Evolutionary conservation across 2,797 vertebrate species (phyloP), one percentile per base, ranked within the genome.

Genomic region (Hyperoplus immaculatus): DNA sequence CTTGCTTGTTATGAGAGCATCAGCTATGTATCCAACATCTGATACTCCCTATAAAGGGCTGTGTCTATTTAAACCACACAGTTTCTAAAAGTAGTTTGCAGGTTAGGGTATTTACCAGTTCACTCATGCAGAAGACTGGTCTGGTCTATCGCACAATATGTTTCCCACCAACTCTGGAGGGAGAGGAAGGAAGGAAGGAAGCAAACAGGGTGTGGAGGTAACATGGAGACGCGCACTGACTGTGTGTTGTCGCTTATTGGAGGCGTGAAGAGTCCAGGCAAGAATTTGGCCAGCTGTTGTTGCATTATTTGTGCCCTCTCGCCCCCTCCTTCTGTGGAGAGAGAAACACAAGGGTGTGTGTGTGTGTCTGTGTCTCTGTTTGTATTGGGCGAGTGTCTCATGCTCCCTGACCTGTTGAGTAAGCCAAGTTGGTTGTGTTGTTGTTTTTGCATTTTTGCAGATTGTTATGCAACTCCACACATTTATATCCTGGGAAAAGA

Each of bases 371-470:
- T 50, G 9, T 69, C 5, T 21, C 4, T 53, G 49, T 50, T 29
- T 29, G 7, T 12, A 15, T 10, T 9, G 21, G 61, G 16, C 10
- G 16, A 59, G 9, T 66, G 15, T 55, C 38, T 69, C 38, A 60
- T 39, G 47, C 16, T 54, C 36, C 29, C 58, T 75, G 70, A 84
- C 82, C 39, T 55, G 89, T 75, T 38, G 41, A 88, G 59, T 85
- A 56, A 63, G 87, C 68, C 36, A 6, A 61, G 69, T 71, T 4
- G 57, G 73, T 87, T 79, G 41, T 45, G 55, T 46, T 50, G 50
- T 56, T 70, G 14, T 29, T 29, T 29, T 29, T 74, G 71, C 42
- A 42, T 61, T 6, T 45, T 21, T 56, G 57, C 11, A 14, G 18
- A 45, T 18, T 13, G 21, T 45, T 61, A 29, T 67, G 1, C 46